Evolutionary conservation across 1,140 invertebrate species (phyloP).

Genomic region (Cecropterus lyciades): DNA sequence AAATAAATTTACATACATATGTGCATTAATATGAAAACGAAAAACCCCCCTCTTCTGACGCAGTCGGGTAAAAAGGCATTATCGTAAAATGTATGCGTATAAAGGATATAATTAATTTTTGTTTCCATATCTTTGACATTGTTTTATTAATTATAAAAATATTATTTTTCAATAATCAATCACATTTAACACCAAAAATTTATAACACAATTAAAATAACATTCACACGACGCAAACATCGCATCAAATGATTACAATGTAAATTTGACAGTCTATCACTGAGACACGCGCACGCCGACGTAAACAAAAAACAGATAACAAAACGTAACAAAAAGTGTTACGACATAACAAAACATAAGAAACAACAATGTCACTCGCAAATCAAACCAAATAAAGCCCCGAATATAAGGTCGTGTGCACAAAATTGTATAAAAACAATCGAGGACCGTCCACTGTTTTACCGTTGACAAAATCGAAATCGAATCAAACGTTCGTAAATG

Average conservation of each 20-base stretch:
- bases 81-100: no score
- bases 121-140: no score
- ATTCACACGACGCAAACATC: conserved; percentile 62
- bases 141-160: no score
- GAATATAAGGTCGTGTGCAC: conserved; percentile 48
- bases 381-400: conserved; percentile 71
- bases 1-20: no score
- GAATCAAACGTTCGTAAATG: conserved; percentile 78
- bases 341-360: conserved; percentile 58
- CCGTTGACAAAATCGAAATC: conserved; percentile 78
- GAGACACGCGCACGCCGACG: conserved; percentile 64
- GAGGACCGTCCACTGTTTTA: conserved; percentile 67
- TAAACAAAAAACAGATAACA: conserved; percentile 60
- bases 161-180: no score
- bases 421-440: conserved; percentile 82
- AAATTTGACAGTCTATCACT: conserved; percentile 81
- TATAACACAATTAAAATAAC: conserved; percentile 43
- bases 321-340: conserved; percentile 36
- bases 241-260: conserved; percentile 63
- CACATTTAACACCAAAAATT: conserved; percentile 41
- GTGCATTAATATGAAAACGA: no score
- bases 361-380: conserved; percentile 68
- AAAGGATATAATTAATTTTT: no score
- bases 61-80: no score
- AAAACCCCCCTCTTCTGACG: no score